Percentiles rank a stretch among this genome's conserved stretches.
These are phyloP conservation scores for Betta splendens DNA, from an alignment of 2,797 vertebrate species.

Conservation along the genomic window DNA sequence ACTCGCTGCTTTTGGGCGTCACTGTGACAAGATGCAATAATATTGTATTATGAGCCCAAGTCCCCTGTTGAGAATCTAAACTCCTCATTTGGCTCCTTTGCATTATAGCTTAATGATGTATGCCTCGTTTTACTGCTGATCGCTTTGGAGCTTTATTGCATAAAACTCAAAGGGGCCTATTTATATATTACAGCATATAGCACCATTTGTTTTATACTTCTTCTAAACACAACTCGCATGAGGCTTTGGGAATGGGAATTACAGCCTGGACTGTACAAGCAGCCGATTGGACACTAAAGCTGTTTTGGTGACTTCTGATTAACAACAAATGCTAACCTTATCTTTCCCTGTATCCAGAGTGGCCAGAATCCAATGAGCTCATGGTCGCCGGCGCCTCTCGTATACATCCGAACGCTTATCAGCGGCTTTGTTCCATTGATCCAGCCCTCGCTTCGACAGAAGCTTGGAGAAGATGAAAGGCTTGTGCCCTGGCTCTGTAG, in stretches of 20 bases:
- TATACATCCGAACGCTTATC: constrained; percentile 33
- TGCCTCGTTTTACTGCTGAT: constrained; percentile 48
- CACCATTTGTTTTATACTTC: constrained; percentile 7
- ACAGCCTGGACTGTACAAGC: background rate
- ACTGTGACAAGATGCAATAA: constrained; percentile 57
- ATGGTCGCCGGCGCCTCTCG: constrained; percentile 15
- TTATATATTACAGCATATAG: constrained; percentile 33
- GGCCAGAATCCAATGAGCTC: constrained; percentile 38
- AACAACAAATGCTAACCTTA: constrained; percentile 21
- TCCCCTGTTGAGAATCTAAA: constrained; percentile 55
- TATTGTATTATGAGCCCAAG: constrained; percentile 51
- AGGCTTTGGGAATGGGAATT: constrained; percentile 23
- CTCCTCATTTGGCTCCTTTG: constrained; percentile 46
- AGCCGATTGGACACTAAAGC: constrained; percentile 2
- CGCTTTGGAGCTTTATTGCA: constrained; percentile 53
- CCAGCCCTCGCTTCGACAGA: constrained; percentile 45
- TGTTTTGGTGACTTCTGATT: no score
- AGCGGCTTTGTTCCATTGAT: constrained; percentile 67
- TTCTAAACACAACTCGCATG: constrained; percentile 12
- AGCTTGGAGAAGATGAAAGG: constrained; percentile 59
- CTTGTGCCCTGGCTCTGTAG: constrained; percentile 60
- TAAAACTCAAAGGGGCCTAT: constrained; percentile 55
- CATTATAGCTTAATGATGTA: constrained; percentile 58
- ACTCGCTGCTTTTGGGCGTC: constrained; percentile 52
- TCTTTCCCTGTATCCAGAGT: constrained; percentile 28